Conservation (phyloP, 1,140 invertebrate species). For the Magallana gigas region DNA sequence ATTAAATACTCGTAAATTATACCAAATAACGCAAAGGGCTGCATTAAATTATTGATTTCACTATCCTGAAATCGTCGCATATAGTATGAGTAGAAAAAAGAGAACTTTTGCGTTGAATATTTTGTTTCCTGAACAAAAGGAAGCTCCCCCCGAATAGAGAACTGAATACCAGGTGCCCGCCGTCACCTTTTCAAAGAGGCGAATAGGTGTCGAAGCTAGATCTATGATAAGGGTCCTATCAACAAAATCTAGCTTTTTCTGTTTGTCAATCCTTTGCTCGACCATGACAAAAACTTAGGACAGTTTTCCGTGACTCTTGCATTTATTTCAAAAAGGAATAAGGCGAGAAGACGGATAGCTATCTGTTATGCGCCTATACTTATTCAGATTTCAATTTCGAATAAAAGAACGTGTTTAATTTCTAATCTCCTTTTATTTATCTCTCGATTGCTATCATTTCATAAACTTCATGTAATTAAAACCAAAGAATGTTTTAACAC, state of each 20-base stretch:
- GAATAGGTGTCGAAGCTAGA: slow-evolving; percentile 52
- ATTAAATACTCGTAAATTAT: slow-evolving; percentile 33
- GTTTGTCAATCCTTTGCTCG: slow-evolving; percentile 7
- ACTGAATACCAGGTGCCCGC: slow-evolving; percentile 48
- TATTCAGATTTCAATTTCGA: slow-evolving; percentile 23
- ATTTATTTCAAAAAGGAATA: slow-evolving; percentile 22
- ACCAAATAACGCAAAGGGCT: neutral
- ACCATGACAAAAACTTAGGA: slow-evolving; percentile 29
- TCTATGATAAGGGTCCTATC: slow-evolving; percentile 41
- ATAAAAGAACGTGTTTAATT: slow-evolving; percentile 29
- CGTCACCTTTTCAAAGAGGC: slow-evolving; percentile 42
- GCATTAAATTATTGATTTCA: slow-evolving; percentile 3
- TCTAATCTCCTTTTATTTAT: slow-evolving; percentile 37
- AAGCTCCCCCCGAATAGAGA: slow-evolving; percentile 39
- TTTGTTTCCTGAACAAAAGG: slow-evolving; percentile 52
- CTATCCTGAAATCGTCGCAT: slow-evolving; percentile 2
- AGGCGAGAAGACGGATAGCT: slow-evolving; percentile 11
- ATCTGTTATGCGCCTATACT: slow-evolving; percentile 22
- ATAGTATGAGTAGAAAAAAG: slow-evolving; percentile 7
- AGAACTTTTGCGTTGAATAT: neutral
- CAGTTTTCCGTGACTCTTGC: slow-evolving; percentile 21
- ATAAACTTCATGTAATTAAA: slow-evolving; percentile 27
- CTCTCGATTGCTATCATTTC: slow-evolving; percentile 35
- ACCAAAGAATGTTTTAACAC: slow-evolving; percentile 18
- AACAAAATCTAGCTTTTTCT: slow-evolving; percentile 29